Percentiles rank a stretch among this genome's conserved stretches.
phyloP scores from a whole-genome alignment of 1,140 invertebrate genomes.

The Samia ricini region DNA sequence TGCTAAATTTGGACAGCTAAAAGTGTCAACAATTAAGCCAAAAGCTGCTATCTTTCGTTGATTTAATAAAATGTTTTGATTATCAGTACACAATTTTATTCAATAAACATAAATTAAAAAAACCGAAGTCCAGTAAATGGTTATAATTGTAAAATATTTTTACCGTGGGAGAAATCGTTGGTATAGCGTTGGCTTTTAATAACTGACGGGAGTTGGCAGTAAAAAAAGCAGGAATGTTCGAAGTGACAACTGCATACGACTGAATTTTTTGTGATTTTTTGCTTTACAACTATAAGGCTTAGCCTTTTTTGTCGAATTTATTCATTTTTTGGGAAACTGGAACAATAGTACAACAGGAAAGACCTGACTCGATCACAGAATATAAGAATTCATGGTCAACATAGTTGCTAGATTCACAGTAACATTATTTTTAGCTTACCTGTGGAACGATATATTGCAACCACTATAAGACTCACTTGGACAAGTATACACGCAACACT shows the following conservation, averaged over 20 bases:
- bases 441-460: conserved; percentile 9
- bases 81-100: too few relatives aligned
- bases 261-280: too few relatives aligned
- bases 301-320: conserved; percentile 6
- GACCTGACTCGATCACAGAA: neutral
- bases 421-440: neutral
- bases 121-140: too few relatives aligned
- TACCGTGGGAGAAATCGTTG: too few relatives aligned
- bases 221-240: conserved; percentile 12
- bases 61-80: too few relatives aligned
- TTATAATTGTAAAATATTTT: too few relatives aligned
- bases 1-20: too few relatives aligned
- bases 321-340: conserved; percentile 9
- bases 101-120: too few relatives aligned
- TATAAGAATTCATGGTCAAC: neutral
- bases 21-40: too few relatives aligned
- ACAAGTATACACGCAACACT: too few relatives aligned
- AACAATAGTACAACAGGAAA: conserved; percentile 9
- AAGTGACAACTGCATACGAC: conserved; percentile 8
- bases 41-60: too few relatives aligned
- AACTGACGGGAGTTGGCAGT: conserved; percentile 7
- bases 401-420: neutral
- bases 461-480: conserved; percentile 7
- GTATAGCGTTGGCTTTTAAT: conserved; percentile 8
- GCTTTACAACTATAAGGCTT: too few relatives aligned